phyloP scores from a whole-genome alignment of 2,888 invertebrate genomes.

The Pachycephus smyrnensis region DNA sequence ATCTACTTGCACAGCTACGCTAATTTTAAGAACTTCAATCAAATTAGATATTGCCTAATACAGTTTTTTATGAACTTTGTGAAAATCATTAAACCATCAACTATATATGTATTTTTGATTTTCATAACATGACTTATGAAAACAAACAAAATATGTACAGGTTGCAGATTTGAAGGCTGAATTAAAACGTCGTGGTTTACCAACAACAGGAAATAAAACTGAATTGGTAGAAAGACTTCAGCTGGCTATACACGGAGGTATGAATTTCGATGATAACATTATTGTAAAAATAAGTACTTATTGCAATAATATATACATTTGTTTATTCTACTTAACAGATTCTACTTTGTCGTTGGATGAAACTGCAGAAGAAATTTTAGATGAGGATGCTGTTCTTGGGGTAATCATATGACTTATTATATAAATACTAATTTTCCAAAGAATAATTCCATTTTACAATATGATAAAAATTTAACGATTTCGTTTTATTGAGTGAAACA shows the following conservation, averaged over 20 bases:
- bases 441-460: background rate
- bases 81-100: no score
- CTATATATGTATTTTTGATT: background rate
- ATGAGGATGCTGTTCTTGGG: slow-evolving; percentile 71
- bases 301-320: slow-evolving; percentile 11
- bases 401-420: slow-evolving; percentile 54
- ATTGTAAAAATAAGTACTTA: background rate
- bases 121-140: slow-evolving; percentile 4
- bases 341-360: slow-evolving; percentile 69
- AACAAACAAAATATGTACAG: slow-evolving; percentile 65
- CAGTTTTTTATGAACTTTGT: no score
- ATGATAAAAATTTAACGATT: background rate
- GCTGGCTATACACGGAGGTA: slow-evolving; percentile 69
- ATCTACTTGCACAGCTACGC: no score
- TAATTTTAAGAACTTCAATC: no score
- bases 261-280: slow-evolving; percentile 12
- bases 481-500: background rate
- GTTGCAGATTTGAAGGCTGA: slow-evolving; percentile 88
- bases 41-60: no score
- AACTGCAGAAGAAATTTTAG: slow-evolving; percentile 68
- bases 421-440: background rate
- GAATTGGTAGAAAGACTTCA: slow-evolving; percentile 84
- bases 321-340: slow-evolving; percentile 42
- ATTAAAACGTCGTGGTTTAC: slow-evolving; percentile 81
- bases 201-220: slow-evolving; percentile 82